phyloP scores from a whole-genome alignment of 92 coral and sea anemone genomes.

The Scolanthus callimorphus region DNA sequence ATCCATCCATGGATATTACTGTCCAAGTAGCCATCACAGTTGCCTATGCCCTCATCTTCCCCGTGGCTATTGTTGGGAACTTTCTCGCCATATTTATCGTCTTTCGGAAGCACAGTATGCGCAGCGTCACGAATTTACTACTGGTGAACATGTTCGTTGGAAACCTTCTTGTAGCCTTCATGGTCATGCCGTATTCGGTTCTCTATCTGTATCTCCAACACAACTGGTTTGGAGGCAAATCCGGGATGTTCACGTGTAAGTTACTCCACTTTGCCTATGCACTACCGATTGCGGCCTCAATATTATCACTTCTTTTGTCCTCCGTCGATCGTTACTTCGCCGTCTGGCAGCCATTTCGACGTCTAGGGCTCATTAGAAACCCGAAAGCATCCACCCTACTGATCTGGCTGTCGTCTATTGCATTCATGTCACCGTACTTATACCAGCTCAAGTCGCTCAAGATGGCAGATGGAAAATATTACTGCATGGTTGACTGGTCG shows the following conservation, averaged over 20 bases:
- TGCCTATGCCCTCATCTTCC: constrained; percentile 63
- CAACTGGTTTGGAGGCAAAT: constrained; percentile 53
- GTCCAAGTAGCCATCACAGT: constrained; percentile 44
- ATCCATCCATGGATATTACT: no score
- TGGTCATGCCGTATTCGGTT: constrained; percentile 74
- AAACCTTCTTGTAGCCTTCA: constrained; percentile 55
- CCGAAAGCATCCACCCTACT: constrained; percentile 35
- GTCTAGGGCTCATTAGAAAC: constrained; percentile 44
- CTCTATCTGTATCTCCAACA: constrained; percentile 26
- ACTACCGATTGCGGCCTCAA: constrained; percentile 79
- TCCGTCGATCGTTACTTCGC: constrained; percentile 77
- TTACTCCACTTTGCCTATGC: constrained; percentile 69
- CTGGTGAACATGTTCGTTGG: constrained; percentile 83
- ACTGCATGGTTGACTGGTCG: constrained; percentile 54
- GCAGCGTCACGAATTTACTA: constrained; percentile 65
- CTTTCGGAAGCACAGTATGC: constrained; percentile 53
- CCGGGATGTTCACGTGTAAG: constrained; percentile 64
- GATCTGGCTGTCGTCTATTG: constrained; percentile 57
- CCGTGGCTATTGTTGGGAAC: constrained; percentile 68
- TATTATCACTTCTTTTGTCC: constrained; percentile 57
- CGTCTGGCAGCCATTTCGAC: constrained; percentile 56
- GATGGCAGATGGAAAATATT: background rate
- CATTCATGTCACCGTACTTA: constrained; percentile 72
- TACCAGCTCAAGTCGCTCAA: constrained; percentile 28
- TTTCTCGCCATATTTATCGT: constrained; percentile 58